Evolutionary conservation across 2,888 invertebrate genomes (phyloP), one percentile per base, ranked within the genome.

Genomic region (Drosophila mimica): DNA sequence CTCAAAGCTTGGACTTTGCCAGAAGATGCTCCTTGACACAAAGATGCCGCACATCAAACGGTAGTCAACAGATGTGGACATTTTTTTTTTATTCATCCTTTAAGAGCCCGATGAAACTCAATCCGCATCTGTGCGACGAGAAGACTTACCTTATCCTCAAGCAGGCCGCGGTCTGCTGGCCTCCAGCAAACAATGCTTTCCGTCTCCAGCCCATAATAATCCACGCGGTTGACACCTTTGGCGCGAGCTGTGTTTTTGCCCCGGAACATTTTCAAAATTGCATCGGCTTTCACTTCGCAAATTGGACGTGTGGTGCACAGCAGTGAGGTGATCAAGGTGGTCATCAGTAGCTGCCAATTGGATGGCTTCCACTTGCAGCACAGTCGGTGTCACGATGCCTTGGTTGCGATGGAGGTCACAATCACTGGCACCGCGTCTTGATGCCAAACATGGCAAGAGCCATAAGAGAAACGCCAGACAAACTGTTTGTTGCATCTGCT

Each of bases 271-370:
- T 40, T 64, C 3, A 68, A 62, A 40, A 86, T 88, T 30, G 74
- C 87, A 11, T 6, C 4, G 3, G 68, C 38, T 0, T 46, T 87
- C 51, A 43, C 57, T 5, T 3, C 4, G 0, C 43, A 43, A 2
- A 30, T 65, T 1, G 6, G 36, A 2, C 54, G 53, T 0, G 1
- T 6, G 0, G 56, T 87, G 13, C 49, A 70, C 28, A 43, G 28
- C 0, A 57, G 36, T 11, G 58, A 84, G 9, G 69, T 89, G 56
- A n/a, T 71, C n/a, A 73, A 61, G n/a, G 65, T 65, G 20, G 61
- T 87, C 15, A 79, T 89, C 53, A 76, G 85, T 51, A 87, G 88
- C 40, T 87, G 89, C 48, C 88, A 89, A 59, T 51, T 53, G 5
- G 88, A 83, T 36, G 85, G 85, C 25, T 87, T 76, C 38, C 74